A percentile compares a stretch with the other conserved stretches of the same genome.
These are phyloP conservation scores for Pheosia tremula DNA, from an alignment of 2,888 invertebrate species.

Conservation along the genomic window DNA sequence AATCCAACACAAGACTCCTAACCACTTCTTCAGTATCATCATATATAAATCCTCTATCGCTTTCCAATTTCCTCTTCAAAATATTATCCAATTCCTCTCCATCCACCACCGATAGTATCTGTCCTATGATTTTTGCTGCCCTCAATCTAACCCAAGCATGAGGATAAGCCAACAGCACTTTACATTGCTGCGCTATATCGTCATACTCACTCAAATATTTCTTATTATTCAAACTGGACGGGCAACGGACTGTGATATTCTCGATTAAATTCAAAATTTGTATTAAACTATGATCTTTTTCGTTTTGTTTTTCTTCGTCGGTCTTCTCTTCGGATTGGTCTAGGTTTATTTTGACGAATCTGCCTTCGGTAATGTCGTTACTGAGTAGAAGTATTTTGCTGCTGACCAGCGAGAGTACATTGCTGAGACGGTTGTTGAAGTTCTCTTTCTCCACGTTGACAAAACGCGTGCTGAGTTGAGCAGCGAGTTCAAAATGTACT, in stretches of 20 bases:
- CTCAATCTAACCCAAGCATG: constrained; percentile 94
- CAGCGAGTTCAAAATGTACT: constrained; percentile 89
- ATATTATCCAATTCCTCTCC: constrained; percentile 83
- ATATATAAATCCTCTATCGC: constrained; percentile 85
- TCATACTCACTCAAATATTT: constrained; percentile 78
- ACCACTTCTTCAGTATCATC: constrained; percentile 85
- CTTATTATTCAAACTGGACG: constrained; percentile 81
- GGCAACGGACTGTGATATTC: constrained; percentile 87
- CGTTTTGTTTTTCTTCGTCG: constrained; percentile 85
- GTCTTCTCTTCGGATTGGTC: constrained; percentile 64
- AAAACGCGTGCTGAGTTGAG: constrained; percentile 92
- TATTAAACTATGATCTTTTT: constrained; percentile 90
- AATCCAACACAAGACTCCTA: constrained; percentile 88
- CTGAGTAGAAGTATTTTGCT: constrained; percentile 79
- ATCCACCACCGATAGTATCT: constrained; percentile 87
- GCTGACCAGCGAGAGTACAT: constrained; percentile 85
- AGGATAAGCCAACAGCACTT: constrained; percentile 90
- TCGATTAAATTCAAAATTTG: constrained; percentile 89
- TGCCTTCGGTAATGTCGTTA: constrained; percentile 81
- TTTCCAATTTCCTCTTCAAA: constrained; percentile 62
- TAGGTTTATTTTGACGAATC: constrained; percentile 83
- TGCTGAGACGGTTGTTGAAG: constrained; percentile 87
- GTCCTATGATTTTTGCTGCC: constrained; percentile 90
- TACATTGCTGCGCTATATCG: constrained; percentile 86
- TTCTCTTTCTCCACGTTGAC: constrained; percentile 89